A percentile compares a stretch with the other conserved stretches of the same genome.
Conservation (phyloP, 2,888 invertebrate species). For the Timandra comae region DNA sequence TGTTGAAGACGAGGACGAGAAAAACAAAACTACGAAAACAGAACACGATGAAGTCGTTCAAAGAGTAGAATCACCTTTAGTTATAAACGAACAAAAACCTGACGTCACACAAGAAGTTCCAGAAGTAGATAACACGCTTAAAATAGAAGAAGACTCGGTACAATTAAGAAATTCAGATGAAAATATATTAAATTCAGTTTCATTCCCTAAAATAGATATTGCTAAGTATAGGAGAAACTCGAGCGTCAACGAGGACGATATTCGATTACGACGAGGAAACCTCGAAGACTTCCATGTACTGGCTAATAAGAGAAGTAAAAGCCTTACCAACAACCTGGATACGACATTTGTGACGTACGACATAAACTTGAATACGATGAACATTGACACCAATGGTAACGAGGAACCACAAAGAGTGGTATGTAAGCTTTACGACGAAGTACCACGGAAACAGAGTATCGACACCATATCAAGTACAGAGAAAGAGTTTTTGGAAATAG, state of each 20-base stretch:
- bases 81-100: constrained; percentile 14
- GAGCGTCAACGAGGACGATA: constrained; percentile 66
- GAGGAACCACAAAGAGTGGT: constrained; percentile 59
- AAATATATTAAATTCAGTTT: constrained; percentile 42
- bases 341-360: constrained; percentile 51
- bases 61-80: constrained; percentile 6
- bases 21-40: constrained; percentile 13
- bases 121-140: constrained; percentile 7
- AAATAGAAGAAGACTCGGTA: constrained; percentile 19
- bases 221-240: constrained; percentile 62
- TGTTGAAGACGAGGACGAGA: constrained; percentile 61
- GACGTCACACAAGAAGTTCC: constrained; percentile 4
- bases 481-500: constrained; percentile 68
- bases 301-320: constrained; percentile 62
- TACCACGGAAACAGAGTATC: constrained; percentile 53
- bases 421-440: constrained; percentile 57
- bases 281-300: constrained; percentile 61
- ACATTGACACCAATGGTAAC: constrained; percentile 52
- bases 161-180: constrained; percentile 39
- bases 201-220: constrained; percentile 63
- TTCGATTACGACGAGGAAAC: constrained; percentile 58
- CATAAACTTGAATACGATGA: constrained; percentile 48
- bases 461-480: constrained; percentile 67
- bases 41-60: not conserved
- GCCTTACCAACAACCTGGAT: constrained; percentile 53